A percentile compares a stretch with the other conserved stretches of the same genome.
Conservation (phyloP, 2,888 invertebrate genomes). For the Heterodera filipjevi region DNA sequence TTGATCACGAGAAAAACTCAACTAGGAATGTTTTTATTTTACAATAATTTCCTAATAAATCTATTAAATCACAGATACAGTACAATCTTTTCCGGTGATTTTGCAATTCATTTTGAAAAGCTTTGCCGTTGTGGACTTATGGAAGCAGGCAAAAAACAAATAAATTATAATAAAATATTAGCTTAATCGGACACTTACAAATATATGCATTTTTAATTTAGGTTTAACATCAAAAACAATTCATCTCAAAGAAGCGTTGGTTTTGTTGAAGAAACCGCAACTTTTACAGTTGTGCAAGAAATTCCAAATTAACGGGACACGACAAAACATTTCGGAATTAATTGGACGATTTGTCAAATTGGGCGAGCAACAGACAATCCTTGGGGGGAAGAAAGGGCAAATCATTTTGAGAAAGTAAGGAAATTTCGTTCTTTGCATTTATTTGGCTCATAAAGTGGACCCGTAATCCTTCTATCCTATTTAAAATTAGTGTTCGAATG, state of each 20-base stretch:
- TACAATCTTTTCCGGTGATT: slow-evolving; percentile 1
- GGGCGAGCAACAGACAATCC: background rate
- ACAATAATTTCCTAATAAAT: background rate
- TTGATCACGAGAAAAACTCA: too few relatives aligned
- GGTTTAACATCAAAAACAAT: slow-evolving; percentile 8
- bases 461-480: background rate
- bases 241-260: slow-evolving; percentile 22
- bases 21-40: background rate
- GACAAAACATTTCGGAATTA: slow-evolving; percentile 25
- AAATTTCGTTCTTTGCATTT: background rate
- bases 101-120: background rate
- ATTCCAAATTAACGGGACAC: slow-evolving; percentile 14
- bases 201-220: too few relatives aligned
- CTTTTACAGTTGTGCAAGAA: slow-evolving; percentile 27
- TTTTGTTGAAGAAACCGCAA: slow-evolving; percentile 10
- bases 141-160: slow-evolving; percentile 15
- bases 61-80: background rate
- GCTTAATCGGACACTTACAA: too few relatives aligned
- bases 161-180: too few relatives aligned
- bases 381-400: background rate
- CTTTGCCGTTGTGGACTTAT: slow-evolving; percentile 8
- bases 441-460: too few relatives aligned
- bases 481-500: slow-evolving; percentile 27
- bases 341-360: slow-evolving; percentile 22
- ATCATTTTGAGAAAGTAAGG: slow-evolving; percentile 4